phyloP scores from a whole-genome alignment of 1,140 invertebrate genomes.

The Propsilocerus akamusi region DNA sequence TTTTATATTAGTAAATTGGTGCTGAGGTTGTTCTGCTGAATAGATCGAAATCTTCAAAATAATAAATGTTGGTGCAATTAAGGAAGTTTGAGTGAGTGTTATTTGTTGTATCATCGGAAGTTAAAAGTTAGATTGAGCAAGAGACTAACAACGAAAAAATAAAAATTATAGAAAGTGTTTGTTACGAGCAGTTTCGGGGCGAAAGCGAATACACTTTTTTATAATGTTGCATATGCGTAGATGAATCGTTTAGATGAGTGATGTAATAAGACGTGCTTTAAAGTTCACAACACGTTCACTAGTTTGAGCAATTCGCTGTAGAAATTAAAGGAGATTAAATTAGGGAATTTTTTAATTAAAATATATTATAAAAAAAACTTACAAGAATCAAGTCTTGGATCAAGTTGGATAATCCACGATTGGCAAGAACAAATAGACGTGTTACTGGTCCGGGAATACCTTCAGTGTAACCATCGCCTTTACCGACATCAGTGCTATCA shows the following conservation, averaged over 20 bases:
- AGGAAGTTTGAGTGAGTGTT: neutral
- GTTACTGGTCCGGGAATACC: conserved; percentile 71
- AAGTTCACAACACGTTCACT: conserved; percentile 79
- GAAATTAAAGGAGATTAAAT: neutral
- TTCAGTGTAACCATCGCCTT: conserved; percentile 42
- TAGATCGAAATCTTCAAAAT: neutral
- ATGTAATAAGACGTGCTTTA: conserved; percentile 72
- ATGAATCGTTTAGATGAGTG: conserved; percentile 47
- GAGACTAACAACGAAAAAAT: neutral
- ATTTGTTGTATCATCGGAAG: neutral
- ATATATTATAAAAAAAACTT: conserved; percentile 15
- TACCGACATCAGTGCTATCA: conserved; percentile 24
- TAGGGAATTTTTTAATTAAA: neutral
- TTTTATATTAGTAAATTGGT: neutral
- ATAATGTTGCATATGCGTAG: neutral
- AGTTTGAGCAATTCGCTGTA: conserved; percentile 58
- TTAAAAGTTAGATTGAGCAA: neutral
- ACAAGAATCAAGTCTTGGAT: conserved; percentile 70
- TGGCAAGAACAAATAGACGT: conserved; percentile 63
- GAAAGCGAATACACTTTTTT: neutral
- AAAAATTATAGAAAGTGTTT: neutral
- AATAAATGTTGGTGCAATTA: neutral
- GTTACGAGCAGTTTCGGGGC: neutral
- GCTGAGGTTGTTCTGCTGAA: neutral
- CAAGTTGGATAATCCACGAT: conserved; percentile 62